These are phyloP conservation scores for Phalacrocorax carbo DNA, from an alignment of 2,113 vertebrate genomes.

Conservation along the genomic window DNA sequence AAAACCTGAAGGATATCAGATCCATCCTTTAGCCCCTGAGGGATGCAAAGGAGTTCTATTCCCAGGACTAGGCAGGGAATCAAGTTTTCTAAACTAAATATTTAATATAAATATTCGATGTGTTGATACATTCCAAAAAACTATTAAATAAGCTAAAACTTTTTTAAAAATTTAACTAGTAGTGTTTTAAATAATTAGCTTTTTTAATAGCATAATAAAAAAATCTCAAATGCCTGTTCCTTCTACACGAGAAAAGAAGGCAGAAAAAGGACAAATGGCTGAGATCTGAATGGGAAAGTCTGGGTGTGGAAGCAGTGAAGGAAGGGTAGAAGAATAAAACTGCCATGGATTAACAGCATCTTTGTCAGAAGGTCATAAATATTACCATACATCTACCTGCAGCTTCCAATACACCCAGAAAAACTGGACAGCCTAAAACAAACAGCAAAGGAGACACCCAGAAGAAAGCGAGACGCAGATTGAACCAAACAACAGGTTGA, in stretches of 20 bases:
- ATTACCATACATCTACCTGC: background rate
- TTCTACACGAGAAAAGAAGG: background rate
- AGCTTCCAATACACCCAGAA: background rate
- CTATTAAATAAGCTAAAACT: background rate
- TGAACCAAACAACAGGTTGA: background rate
- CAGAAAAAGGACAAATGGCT: background rate
- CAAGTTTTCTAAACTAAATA: background rate
- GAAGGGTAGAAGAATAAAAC: background rate
- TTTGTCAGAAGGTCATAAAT: background rate
- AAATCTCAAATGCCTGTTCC: background rate
- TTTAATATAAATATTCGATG: background rate
- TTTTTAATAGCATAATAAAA: background rate
- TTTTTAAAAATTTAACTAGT: background rate
- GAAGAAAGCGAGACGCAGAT: background rate
- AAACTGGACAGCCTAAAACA: background rate
- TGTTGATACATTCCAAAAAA: background rate
- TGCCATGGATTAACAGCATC: background rate
- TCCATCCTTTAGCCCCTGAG: background rate
- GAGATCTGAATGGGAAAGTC: background rate
- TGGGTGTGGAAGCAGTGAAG: background rate
- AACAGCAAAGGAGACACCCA: background rate
- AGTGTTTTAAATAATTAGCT: background rate
- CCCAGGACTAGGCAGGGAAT: background rate
- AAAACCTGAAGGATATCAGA: background rate
- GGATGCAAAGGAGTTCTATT: background rate